Conservation (phyloP, 37 sponge, comb jelly and placozoan species). For the Aphrocallistes beatrix region DNA sequence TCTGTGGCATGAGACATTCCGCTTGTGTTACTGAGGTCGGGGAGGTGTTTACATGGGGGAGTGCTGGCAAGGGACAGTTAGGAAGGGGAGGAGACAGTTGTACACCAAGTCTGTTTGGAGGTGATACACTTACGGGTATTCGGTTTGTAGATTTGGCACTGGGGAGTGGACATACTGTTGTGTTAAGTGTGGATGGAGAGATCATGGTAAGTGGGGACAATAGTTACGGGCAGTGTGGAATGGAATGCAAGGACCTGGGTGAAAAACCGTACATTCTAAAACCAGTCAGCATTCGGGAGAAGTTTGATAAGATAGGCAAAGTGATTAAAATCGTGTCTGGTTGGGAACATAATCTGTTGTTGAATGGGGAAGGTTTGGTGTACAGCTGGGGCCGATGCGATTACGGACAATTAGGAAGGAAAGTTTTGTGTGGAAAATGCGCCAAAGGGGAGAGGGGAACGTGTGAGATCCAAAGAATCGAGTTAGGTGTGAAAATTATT, state of each 20-base stretch:
- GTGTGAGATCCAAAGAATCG: not conserved
- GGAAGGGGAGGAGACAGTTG: constrained; percentile 23
- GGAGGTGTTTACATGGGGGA: constrained; percentile 54
- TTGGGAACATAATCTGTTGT: not conserved
- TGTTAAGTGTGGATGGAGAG: not conserved
- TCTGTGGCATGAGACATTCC: constrained; percentile 59
- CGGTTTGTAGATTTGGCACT: not conserved
- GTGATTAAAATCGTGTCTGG: not conserved
- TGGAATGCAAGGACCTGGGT: not conserved
- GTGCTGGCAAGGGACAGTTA: constrained; percentile 56
- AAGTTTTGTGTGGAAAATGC: not conserved
- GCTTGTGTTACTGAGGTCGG: constrained; percentile 14
- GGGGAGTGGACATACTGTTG: constrained; percentile 1
- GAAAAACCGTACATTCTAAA: constrained; percentile 13
- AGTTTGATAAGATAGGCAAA: not conserved
- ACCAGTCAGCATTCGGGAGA: no score
- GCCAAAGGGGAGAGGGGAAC: not conserved
- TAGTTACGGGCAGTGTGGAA: constrained; percentile 14
- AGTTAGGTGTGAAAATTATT: not conserved
- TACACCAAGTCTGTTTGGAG: not conserved
- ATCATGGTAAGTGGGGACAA: not conserved
- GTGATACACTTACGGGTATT: not conserved
- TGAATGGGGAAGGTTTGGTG: constrained; percentile 29
- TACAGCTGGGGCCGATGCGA: constrained; percentile 58
- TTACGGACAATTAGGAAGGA: constrained; percentile 59